These are phyloP conservation scores for Cricetomys ansorgei DNA, from an alignment of 2,113 vertebrate species.

Conservation along the genomic window DNA sequence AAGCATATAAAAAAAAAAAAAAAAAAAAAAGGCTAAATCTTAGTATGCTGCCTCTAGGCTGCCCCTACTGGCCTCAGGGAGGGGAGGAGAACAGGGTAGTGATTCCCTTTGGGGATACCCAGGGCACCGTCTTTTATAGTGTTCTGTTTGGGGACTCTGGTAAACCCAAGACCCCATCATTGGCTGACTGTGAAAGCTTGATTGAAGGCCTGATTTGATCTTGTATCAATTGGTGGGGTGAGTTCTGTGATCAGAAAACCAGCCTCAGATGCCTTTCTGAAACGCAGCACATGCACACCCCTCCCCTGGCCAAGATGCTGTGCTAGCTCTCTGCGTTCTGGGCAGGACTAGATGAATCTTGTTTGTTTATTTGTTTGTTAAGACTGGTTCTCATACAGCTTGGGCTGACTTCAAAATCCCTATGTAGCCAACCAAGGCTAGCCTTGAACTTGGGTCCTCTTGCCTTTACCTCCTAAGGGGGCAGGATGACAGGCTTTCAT, in stretches of 20 bases:
- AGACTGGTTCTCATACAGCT: background rate
- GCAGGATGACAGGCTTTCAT: background rate
- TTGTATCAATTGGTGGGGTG: background rate
- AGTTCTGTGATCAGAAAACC: background rate
- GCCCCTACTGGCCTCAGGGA: background rate
- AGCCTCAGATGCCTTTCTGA: conserved; percentile 19
- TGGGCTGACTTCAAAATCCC: background rate
- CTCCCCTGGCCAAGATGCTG: background rate
- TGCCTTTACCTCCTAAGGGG: background rate
- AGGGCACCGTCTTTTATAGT: background rate
- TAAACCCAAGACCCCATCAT: background rate
- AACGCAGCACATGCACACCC: background rate
- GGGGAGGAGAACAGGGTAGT: background rate
- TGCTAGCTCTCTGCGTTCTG: background rate
- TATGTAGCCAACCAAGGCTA: background rate
- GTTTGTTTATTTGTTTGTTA: background rate
- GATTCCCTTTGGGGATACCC: background rate
- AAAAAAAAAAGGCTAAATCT: background rate
- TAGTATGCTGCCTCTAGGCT: background rate
- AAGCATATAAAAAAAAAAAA: conserved; percentile 45
- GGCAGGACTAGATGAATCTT: background rate
- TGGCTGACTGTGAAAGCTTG: background rate
- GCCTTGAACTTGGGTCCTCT: background rate
- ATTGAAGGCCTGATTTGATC: background rate
- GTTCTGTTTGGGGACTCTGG: conserved; percentile 21